These are phyloP conservation scores for Ectemnius continuus DNA, from an alignment of 2,888 invertebrate genomes.

Conservation along the genomic window DNA sequence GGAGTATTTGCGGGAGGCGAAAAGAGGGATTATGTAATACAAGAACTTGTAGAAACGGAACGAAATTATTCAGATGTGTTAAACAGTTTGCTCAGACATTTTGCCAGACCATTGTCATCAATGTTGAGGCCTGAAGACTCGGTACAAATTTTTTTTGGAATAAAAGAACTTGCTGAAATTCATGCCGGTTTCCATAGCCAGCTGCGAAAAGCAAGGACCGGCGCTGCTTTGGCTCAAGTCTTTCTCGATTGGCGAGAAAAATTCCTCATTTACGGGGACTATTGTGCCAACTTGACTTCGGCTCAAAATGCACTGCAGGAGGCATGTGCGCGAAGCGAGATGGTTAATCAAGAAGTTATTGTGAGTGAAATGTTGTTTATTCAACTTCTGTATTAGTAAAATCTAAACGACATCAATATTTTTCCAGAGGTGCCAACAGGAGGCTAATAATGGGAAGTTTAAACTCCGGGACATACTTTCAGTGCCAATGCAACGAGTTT, in stretches of 20 bases:
- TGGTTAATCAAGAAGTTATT: constrained; percentile 83
- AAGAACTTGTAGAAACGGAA: constrained; percentile 97
- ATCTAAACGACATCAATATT: background rate
- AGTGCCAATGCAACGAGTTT: constrained; percentile 98
- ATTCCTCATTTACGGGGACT: constrained; percentile 96
- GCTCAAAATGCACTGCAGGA: constrained; percentile 93
- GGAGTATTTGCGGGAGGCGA: constrained; percentile 79
- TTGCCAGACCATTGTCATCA: constrained; percentile 87
- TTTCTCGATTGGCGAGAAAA: constrained; percentile 95
- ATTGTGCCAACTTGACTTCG: constrained; percentile 94
- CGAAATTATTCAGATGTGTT: constrained; percentile 97
- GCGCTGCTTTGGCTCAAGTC: constrained; percentile 82
- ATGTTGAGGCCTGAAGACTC: constrained; percentile 87
- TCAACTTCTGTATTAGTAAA: background rate
- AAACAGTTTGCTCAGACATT: constrained; percentile 88
- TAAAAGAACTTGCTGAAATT: constrained; percentile 91
- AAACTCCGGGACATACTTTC: constrained; percentile 96
- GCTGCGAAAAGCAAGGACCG: constrained; percentile 85
- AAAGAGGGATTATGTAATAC: constrained; percentile 95
- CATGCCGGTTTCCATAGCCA: constrained; percentile 92
- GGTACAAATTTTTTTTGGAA: constrained; percentile 91
- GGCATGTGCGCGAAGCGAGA: constrained; percentile 83
- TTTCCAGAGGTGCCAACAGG: constrained; percentile 91
- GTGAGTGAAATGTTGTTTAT: constrained; percentile 79
- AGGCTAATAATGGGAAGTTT: constrained; percentile 96